Base-by-base conservation (phyloP, 2,888 invertebrate genomes). In the Tetranychus truncatus region DNA sequence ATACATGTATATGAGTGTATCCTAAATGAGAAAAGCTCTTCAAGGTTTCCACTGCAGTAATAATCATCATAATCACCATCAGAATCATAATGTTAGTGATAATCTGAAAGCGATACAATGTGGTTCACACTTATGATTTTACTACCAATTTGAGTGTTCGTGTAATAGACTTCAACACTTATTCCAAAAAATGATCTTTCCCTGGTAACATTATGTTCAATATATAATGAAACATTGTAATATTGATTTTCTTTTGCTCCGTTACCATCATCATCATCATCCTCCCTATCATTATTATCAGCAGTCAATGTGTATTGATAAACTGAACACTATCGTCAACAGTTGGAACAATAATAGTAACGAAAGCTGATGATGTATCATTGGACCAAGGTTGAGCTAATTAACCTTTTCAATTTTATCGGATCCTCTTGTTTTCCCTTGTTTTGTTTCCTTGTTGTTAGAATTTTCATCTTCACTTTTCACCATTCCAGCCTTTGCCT, bases 401-500 rank as follows among this genome's bases (percentile, higher is more conserved):
- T 55, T 55, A 55, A 55, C 55, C 55, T 55, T 55, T 55, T 55
- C 9, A 55, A 9, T 55, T 55, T 15, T 55, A 55, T 55, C 34
- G 34, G 34, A 34, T 34, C 34, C 34, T 34, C 34, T 34, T 34
- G 34, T 34, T 34, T 34, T 34, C 34, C 34, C 34, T 34, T 34
- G 34, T 55, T 55, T 55, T 55, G 11, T 15, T 55, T 15, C 15
- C 55, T 55, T 7, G 3, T 15, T 55, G 9, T 55, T 55, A 55
- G 3, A 9, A 55, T 55, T 15, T 55, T 55, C 69, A 15, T 24
- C 69, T 18, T 24, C 34, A 72, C 34, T 46, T 72, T 20, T 24
- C 45, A 34, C 45, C 34, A 24, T 46, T 20, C 20, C 46, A n/a
- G 34, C 20, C 46, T 46, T 18, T 72, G 34, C 79, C 90, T 90